Conservation (phyloP, 2,113 vertebrate genomes). For the Channa argus region DNA sequence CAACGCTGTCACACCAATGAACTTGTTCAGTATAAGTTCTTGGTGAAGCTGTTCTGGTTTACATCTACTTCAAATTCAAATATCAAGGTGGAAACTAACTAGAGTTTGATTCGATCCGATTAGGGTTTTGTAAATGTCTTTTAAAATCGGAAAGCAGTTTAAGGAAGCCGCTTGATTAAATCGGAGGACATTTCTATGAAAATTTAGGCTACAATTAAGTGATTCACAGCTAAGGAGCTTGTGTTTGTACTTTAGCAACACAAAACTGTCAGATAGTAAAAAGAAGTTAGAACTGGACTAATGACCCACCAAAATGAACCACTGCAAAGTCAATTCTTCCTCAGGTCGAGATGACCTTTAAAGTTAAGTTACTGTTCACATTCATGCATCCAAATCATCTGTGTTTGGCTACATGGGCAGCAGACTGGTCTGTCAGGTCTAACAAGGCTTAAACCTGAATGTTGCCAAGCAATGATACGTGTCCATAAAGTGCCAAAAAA, state of each 20-base stretch:
- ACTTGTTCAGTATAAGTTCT: too few species aligned
- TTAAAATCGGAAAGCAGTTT: neutral
- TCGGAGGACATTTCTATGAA: neutral
- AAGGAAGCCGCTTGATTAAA: neutral
- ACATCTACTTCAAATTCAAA: too few species aligned
- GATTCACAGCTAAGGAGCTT: neutral
- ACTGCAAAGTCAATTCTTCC: conserved; percentile 2
- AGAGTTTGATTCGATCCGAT: too few species aligned
- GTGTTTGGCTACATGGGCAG: neutral
- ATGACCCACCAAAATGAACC: neutral
- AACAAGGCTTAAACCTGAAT: conserved; percentile 13
- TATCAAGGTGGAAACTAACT: too few species aligned
- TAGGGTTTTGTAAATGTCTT: neutral
- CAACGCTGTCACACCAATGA: too few species aligned
- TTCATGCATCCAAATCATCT: neutral
- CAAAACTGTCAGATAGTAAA: conserved; percentile 1
- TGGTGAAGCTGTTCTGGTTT: too few species aligned
- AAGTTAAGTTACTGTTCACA: neutral
- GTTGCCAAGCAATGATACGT: neutral
- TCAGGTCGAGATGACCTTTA: neutral
- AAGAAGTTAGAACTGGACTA: neutral
- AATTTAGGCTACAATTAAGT: neutral
- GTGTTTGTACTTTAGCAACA: neutral
- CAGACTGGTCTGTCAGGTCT: conserved; percentile 46
- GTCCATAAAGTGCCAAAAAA: neutral